Base-by-base conservation (phyloP, 2,888 invertebrate species). In the Hydrotaea diabolus region DNA sequence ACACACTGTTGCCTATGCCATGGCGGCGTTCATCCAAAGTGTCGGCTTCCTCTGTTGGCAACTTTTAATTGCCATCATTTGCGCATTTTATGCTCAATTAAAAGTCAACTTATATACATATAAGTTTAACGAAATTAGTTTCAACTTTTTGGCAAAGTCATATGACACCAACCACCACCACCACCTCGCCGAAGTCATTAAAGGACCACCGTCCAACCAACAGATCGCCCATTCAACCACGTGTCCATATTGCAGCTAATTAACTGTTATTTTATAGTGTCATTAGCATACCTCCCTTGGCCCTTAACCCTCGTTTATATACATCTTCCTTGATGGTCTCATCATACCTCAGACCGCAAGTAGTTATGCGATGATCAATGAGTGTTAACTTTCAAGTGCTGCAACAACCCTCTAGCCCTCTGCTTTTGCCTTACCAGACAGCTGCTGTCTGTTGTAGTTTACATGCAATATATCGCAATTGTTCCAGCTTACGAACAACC, bases 11-110 rank as follows among this genome's bases (percentile, higher is more conserved):
- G 39, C 9, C 39, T 49, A 4, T 43, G 53, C 17, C 31, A 2
- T 64, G 64, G 64, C 43, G 64, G 64, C 43, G 13, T 66, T 43
- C 66, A 39, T 39, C 36, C 66, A 66, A 66, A 66, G 66, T 66
- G 43, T 39, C 19, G 62, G 13, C 9, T 39, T 39, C 9, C 9
- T 39, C 9, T 26, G 43, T 69, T 46, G 43, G 7, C 46, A 69
- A 69, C 23, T 69, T 69, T 69, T 69, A 69, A 69, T 69, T 69
- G 23, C 69, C 19, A 69, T 69, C 69, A 69, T 69, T 69, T 69
- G 39, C 39, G 46, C 39, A 23, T 69, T 69, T 43, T 46, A 69
- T 69, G 69, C 69, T 69, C 69, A 69, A 69, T 69, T 69, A 69
- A 69, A 69, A 43, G 46, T 43, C 69, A 69, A 39, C 69, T 69